A percentile compares a stretch with the other conserved stretches of the same genome.
These are phyloP conservation scores for Gymnorhina tibicen DNA, from an alignment of 2,113 vertebrate species.

Conservation along the genomic window DNA sequence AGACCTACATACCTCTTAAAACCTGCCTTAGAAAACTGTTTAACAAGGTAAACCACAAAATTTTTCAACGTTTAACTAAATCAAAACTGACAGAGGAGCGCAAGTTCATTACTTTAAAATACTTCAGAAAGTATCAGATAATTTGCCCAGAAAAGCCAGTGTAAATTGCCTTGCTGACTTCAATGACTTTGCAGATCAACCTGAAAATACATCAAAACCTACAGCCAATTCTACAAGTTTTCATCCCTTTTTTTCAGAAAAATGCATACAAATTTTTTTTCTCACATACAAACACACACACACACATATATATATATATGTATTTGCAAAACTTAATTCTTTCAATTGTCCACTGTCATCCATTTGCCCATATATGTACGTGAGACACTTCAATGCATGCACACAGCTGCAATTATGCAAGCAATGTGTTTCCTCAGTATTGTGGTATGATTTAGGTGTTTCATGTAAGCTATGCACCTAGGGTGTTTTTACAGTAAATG, in stretches of 20 bases:
- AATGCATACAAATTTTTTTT: neutral
- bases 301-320: neutral
- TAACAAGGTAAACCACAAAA: neutral
- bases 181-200: neutral
- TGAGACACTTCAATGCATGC: neutral
- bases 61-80: neutral
- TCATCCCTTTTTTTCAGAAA: neutral
- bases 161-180: neutral
- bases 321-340: neutral
- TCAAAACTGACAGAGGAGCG: neutral
- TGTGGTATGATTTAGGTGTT: neutral
- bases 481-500: neutral
- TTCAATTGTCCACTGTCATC: neutral
- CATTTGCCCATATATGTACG: neutral
- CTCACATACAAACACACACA: neutral
- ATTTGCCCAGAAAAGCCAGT: neutral
- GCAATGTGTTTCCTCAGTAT: neutral
- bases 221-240: neutral
- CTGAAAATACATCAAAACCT: neutral
- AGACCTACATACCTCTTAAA: neutral
- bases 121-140: neutral
- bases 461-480: neutral
- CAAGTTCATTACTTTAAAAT: neutral
- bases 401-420: neutral
- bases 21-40: neutral